phyloP scores from a whole-genome alignment of 2,888 invertebrate species.

The Coleophora deauratella region DNA sequence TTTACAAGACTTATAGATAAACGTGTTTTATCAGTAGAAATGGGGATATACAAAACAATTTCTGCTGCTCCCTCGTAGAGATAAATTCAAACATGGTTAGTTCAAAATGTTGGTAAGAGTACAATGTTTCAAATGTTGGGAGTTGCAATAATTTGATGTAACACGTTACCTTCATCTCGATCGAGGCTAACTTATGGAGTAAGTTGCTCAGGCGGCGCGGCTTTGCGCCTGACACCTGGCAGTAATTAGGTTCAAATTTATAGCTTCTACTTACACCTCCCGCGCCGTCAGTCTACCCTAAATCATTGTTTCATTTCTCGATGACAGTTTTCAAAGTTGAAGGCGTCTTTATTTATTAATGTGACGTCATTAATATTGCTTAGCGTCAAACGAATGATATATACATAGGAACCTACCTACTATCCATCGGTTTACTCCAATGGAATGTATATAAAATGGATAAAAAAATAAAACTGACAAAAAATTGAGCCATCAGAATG shows the following conservation, averaged over 20 bases:
- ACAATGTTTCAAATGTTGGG: neutral
- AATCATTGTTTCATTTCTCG: conserved; percentile 37
- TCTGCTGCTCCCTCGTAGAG: neutral
- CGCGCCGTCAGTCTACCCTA: conserved; percentile 20
- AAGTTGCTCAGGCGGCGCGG: conserved; percentile 51
- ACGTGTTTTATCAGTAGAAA: neutral
- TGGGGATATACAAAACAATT: neutral
- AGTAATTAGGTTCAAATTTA: conserved; percentile 63
- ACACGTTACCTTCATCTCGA: conserved; percentile 38
- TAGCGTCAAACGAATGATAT: no score
- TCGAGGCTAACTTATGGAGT: conserved; percentile 51
- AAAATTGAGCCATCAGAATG: conserved; percentile 47
- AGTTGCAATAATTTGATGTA: neutral
- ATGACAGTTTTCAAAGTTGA: conserved; percentile 4
- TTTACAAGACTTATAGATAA: neutral
- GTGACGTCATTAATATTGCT: no score
- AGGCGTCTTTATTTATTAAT: neutral
- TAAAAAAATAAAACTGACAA: no score
- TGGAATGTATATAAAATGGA: no score
- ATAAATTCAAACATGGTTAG: neutral
- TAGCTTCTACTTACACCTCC: conserved; percentile 45
- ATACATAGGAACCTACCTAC: no score
- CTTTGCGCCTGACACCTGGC: conserved; percentile 59
- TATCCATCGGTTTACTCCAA: no score
- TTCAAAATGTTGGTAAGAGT: neutral